Base-by-base conservation (phyloP, 2,113 vertebrate genomes). In the Gallinago undulata region DNA sequence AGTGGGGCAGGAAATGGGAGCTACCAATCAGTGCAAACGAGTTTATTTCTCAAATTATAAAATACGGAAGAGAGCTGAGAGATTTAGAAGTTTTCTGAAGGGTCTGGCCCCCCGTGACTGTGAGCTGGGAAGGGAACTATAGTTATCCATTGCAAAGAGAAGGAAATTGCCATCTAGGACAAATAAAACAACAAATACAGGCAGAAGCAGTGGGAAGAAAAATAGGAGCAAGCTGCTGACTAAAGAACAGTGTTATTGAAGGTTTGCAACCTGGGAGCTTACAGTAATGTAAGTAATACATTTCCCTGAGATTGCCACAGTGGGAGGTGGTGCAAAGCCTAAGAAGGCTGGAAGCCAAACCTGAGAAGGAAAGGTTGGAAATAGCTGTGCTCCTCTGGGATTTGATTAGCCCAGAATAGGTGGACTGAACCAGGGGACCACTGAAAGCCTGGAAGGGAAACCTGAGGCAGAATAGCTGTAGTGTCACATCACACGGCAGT, bases 401-500 rank as follows among this genome's bases (percentile, higher is more conserved):
- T 56, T 82, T 55, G 56, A 87, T 87, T 78, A 79, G 64, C 89
- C 53, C 56, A 76, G 74, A 93, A 95, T 47, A 94, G 81, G 57
- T 68, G 69, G 70, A 67, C n/a, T 69, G 72, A 86, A 74, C 79
- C 43, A 59, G 79, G 37, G n/a, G 55, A 69, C n/a, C 53, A 19
- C 83, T 59, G 87, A 88, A 60, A 59, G 80, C 89, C 86, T 74
- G 76, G 76, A 57, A 94, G 89, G 89, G 89, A 91, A 91, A 89
- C 91, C 89, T 84, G 87, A 84, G 93, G 94, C 87, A 33, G 80
- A 89, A 86, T 84, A 87, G 43, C 66, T 47, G 60, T 41, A 35
- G 77, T 7, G 4, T 94, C 91, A 77, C 50, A 48, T 91, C 85
- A n/a, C 83, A 33, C 10, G 68, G 86, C 30, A 7, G 37, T 45